Evolutionary conservation across 2,888 invertebrate species (phyloP), one percentile per base, ranked within the genome.

Genomic region (Odontocolon sp.): DNA sequence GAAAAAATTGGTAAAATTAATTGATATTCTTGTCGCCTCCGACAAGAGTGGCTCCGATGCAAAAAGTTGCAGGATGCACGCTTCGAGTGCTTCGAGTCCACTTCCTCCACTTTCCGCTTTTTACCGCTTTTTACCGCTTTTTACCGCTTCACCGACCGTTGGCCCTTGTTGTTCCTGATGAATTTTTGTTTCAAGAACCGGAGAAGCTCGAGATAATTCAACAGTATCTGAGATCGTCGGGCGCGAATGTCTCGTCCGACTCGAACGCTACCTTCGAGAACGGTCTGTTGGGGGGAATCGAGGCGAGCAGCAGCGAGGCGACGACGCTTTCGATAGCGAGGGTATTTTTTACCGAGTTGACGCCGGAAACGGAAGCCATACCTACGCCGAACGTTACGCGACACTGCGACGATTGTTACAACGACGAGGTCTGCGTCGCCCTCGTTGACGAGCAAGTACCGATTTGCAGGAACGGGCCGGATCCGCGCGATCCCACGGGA

Each of bases 381-480:
- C 28, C 69, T 11, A 59, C 78, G 57, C 61, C 71, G 1, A 78
- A 80, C 64, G 63, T 52, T 8, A 78, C 78, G n/a, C 84, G 90
- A 66, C 84, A 88, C 70, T 90, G 90, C 82, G 86, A 86, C 81
- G 88, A 89, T 68, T 90, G 90, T 66, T 70, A 85, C 50, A 14
- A 74, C 16, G 85, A 79, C 3, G 93, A 94, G 90, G 93, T 94
- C 74, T 94, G 94, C 90, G 93, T 94, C 88, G 92, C 94, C 57
- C 91, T 93, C 81, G 92, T 92, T 82, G 92, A 91, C 80, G 94
- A 93, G 83, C 92, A 93, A 56, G 92, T 92, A 52, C 92, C 94
- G 2, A 90, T 92, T 52, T 94, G 94, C 86, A 91, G 91, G 82
- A 85, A 85, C 38, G 91, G 92, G 3, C 82, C 89, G 14, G 94